Evolutionary conservation across 2,113 vertebrate genomes (phyloP).

Genomic region (Corapipo altera): DNA sequence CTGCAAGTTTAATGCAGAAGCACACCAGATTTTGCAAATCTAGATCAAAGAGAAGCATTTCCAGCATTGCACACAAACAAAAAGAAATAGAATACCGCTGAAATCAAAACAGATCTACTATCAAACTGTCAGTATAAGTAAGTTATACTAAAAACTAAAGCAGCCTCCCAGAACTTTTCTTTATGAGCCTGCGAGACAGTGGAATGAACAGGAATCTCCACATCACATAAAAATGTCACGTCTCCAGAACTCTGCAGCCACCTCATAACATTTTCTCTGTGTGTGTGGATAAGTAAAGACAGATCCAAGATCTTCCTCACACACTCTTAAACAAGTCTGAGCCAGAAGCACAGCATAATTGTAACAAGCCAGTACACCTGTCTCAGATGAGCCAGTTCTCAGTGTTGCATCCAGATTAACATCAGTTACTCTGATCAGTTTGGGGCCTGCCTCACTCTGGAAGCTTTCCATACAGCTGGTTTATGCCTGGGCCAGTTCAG

Average conservation of each 20-base stretch:
- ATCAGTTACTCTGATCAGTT: neutral
- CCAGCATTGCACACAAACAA: neutral
- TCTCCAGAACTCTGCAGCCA: neutral
- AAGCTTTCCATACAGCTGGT: neutral
- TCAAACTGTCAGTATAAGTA: neutral
- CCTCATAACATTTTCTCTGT: neutral
- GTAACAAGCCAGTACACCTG: neutral
- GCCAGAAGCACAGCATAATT: rapidly evolving
- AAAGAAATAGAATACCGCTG: neutral
- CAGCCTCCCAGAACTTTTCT: neutral
- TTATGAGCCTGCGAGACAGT: neutral
- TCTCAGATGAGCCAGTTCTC: neutral
- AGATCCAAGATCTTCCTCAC: neutral
- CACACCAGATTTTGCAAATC: slow-evolving; percentile 68
- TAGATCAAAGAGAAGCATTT: slow-evolving; percentile 33
- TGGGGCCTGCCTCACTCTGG: neutral
- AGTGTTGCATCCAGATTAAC: neutral
- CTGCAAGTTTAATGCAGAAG: slow-evolving; percentile 61
- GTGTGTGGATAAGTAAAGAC: neutral
- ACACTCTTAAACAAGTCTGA: neutral
- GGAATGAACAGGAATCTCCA: neutral
- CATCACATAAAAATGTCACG: neutral
- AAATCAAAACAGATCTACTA: neutral
- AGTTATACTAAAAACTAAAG: neutral
- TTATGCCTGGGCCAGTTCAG: neutral